Percentiles rank a stretch among this genome's conserved stretches.
Evolutionary conservation across 2,888 invertebrate species (phyloP).

Genomic region (Thymelicus lineola): DNA sequence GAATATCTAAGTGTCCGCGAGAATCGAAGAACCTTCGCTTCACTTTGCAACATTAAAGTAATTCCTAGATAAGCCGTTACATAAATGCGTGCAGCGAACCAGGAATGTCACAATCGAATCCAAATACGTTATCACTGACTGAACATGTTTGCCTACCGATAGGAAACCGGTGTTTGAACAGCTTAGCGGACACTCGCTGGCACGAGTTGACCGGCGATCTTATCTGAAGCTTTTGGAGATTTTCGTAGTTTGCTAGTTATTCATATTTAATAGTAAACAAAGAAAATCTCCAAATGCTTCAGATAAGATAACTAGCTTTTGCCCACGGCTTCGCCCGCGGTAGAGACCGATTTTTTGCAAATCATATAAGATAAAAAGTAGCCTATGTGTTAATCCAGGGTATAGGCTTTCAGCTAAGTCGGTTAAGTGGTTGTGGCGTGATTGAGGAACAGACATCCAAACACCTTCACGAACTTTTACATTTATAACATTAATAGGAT

Average conservation of each 20-base stretch:
- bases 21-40: constrained; percentile 6
- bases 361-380: no score
- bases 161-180: constrained; percentile 40
- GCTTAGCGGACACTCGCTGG: constrained; percentile 27
- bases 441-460: no score
- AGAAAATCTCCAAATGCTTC: no score
- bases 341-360: no score
- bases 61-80: background rate
- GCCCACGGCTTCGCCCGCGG: no score
- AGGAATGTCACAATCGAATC: constrained; percentile 11
- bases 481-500: no score
- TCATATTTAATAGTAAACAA: no score
- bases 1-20: constrained; percentile 19
- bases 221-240: constrained; percentile 10
- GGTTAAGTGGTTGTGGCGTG: no score
- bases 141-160: constrained; percentile 37
- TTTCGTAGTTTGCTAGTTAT: background rate
- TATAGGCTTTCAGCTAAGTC: no score
- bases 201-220: constrained; percentile 3
- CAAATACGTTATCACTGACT: constrained; percentile 25
- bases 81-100: constrained; percentile 10
- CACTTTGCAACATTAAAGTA: background rate
- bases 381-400: no score
- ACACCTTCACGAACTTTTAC: no score
- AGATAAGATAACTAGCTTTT: no score